These are phyloP conservation scores for Smittia aterrima DNA, from an alignment of 2,888 invertebrate genomes.

Conservation along the genomic window DNA sequence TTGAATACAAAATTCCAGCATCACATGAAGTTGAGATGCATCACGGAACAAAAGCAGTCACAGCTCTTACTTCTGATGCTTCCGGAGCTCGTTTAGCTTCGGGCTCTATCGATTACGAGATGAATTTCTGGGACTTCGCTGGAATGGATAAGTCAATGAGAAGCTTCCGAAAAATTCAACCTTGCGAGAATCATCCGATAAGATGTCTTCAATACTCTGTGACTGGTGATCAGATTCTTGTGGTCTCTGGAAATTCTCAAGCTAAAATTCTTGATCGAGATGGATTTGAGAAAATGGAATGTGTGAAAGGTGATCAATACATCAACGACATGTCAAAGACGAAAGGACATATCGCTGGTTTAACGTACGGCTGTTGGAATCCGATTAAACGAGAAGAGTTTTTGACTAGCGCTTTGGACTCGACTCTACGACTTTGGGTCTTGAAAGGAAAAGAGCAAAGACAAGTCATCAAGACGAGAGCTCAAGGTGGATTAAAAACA, in stretches of 20 bases:
- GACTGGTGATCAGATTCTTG: conserved; percentile 90
- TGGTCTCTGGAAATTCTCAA: conserved; percentile 87
- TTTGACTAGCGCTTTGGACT: conserved; percentile 90
- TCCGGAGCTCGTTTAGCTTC: conserved; percentile 85
- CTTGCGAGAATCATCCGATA: conserved; percentile 94
- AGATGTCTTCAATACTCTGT: conserved; percentile 81
- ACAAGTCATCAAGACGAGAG: conserved; percentile 80
- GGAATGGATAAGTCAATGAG: conserved; percentile 94
- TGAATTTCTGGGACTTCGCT: conserved; percentile 97
- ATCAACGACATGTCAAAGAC: conserved; percentile 91
- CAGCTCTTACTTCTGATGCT: conserved; percentile 88
- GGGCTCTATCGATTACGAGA: conserved; percentile 94
- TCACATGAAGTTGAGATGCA: conserved; percentile 76
- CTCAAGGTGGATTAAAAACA: conserved; percentile 81
- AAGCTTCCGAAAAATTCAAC: conserved; percentile 88
- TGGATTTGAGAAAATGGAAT: conserved; percentile 89
- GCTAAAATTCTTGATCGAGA: conserved; percentile 94
- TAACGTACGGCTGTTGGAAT: conserved; percentile 92
- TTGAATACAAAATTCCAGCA: conserved; percentile 62
- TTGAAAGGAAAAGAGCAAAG: conserved; percentile 77
- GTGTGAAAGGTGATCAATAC: conserved; percentile 94
- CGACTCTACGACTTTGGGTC: conserved; percentile 90
- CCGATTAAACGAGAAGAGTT: conserved; percentile 89
- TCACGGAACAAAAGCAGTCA: conserved; percentile 88
- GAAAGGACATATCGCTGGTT: conserved; percentile 89